These are phyloP conservation scores for Fopius arisanus DNA, from an alignment of 1,140 invertebrate species.

Conservation along the genomic window DNA sequence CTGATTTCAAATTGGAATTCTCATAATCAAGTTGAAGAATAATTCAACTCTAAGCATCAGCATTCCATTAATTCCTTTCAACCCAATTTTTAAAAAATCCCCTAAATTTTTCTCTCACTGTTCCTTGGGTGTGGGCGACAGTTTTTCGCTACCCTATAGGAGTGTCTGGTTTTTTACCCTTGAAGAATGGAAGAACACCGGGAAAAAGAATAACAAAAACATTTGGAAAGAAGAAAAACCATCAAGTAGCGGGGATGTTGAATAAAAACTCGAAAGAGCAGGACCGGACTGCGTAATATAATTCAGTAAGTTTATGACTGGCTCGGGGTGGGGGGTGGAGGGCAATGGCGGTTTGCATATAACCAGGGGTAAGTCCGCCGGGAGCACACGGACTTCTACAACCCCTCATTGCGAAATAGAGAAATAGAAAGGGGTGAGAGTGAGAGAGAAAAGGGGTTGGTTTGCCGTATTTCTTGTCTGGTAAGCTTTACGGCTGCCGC, in stretches of 20 bases:
- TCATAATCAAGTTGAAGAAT: no score
- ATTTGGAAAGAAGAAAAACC: neutral
- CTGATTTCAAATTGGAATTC: no score
- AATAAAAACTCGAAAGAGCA: slow-evolving; percentile 27
- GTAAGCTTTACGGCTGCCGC: slow-evolving; percentile 60
- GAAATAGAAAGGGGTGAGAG: slow-evolving; percentile 32
- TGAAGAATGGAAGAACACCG: neutral
- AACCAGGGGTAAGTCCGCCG: slow-evolving; percentile 61
- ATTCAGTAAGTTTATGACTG: slow-evolving; percentile 66
- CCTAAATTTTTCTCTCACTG: no score
- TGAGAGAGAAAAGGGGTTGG: slow-evolving; percentile 44
- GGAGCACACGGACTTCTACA: slow-evolving; percentile 18
- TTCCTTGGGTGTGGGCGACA: neutral
- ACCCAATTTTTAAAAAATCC: no score
- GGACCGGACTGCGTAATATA: slow-evolving; percentile 61
- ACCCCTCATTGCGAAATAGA: neutral
- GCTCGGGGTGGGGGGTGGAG: slow-evolving; percentile 50
- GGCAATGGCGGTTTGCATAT: slow-evolving; percentile 63
- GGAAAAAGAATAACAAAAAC: neutral
- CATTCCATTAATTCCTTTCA: no score
- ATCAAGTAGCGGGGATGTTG: slow-evolving; percentile 34
- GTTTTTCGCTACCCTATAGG: neutral
- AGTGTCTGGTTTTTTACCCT: neutral
- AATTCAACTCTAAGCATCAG: no score
- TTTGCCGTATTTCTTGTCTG: slow-evolving; percentile 65